Conservation (phyloP, 1,140 invertebrate species). For the Chionoecetes opilio region DNA sequence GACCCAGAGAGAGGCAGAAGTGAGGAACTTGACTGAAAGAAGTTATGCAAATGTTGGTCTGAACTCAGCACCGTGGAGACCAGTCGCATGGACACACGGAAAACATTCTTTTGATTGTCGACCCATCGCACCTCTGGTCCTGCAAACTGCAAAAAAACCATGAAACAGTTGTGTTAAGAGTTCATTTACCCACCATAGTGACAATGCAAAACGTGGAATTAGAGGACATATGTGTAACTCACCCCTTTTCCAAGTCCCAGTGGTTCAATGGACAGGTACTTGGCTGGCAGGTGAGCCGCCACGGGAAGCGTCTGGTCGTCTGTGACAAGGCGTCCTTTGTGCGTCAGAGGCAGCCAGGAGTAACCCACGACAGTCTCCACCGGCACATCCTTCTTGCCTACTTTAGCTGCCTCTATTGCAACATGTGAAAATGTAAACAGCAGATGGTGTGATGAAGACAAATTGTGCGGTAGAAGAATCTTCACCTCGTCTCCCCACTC, state of each 20-base stretch:
- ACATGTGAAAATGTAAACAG: constrained; percentile 96
- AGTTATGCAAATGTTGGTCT: constrained; percentile 93
- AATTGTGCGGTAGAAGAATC: constrained; percentile 90
- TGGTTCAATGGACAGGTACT: constrained; percentile 94
- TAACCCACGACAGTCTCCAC: constrained; percentile 95
- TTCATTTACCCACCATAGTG: background rate
- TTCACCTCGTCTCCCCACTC: constrained; percentile 96
- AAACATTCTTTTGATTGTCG: constrained; percentile 93
- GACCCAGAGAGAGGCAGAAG: constrained; percentile 70
- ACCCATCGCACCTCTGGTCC: constrained; percentile 97
- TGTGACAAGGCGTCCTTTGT: constrained; percentile 89
- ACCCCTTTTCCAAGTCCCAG: constrained; percentile 95
- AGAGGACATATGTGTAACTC: constrained; percentile 83
- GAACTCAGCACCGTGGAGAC: constrained; percentile 94
- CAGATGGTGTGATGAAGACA: constrained; percentile 91
- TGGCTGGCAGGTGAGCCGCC: constrained; percentile 92
- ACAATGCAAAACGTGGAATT: constrained; percentile 87
- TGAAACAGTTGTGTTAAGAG: background rate
- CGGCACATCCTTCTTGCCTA: constrained; percentile 89
- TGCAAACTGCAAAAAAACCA: constrained; percentile 88
- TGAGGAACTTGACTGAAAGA: constrained; percentile 86
- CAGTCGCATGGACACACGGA: constrained; percentile 91
- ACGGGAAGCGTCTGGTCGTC: constrained; percentile 93
- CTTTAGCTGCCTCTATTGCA: constrained; percentile 87
- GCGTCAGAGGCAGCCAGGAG: constrained; percentile 93